phyloP scores from a whole-genome alignment of 2,113 vertebrate genomes.

The Pitta sordida region DNA sequence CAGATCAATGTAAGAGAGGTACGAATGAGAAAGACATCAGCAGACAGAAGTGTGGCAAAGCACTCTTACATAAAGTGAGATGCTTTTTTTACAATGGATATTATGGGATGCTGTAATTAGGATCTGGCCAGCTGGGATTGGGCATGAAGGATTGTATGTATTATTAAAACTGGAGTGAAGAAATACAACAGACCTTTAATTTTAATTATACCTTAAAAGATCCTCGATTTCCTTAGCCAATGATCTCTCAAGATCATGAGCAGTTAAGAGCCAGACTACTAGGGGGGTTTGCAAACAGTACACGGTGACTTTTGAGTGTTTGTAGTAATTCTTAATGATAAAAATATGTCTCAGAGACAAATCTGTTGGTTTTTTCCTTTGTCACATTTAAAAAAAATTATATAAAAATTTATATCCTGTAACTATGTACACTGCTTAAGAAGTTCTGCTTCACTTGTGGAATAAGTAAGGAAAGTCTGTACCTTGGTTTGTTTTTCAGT shows the following conservation, averaged over 20 bases:
- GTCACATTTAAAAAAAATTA: not conserved
- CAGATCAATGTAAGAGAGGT: not conserved
- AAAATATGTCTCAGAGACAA: not conserved
- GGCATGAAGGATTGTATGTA: not conserved
- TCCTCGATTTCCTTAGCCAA: not conserved
- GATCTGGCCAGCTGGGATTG: conserved; percentile 12
- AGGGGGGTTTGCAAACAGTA: not conserved
- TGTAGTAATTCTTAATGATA: not conserved
- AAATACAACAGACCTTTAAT: not conserved
- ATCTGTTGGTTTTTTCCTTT: not conserved
- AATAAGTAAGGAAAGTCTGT: not conserved
- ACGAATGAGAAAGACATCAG: not conserved
- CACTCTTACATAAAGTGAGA: not conserved
- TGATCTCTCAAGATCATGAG: not conserved
- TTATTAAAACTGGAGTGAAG: not conserved
- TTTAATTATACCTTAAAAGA: conserved; percentile 18
- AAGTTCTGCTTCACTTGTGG: not conserved
- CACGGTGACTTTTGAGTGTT: not conserved
- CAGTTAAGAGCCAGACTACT: not conserved
- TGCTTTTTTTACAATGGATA: not conserved
- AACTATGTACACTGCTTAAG: not conserved
- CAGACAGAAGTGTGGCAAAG: not conserved
- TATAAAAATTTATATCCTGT: not conserved
- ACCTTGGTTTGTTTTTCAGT: not conserved
- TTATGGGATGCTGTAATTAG: conserved; percentile 26